Evolutionary conservation across 2,797 vertebrate species (phyloP).

Genomic region (Malurus leucopterus): DNA sequence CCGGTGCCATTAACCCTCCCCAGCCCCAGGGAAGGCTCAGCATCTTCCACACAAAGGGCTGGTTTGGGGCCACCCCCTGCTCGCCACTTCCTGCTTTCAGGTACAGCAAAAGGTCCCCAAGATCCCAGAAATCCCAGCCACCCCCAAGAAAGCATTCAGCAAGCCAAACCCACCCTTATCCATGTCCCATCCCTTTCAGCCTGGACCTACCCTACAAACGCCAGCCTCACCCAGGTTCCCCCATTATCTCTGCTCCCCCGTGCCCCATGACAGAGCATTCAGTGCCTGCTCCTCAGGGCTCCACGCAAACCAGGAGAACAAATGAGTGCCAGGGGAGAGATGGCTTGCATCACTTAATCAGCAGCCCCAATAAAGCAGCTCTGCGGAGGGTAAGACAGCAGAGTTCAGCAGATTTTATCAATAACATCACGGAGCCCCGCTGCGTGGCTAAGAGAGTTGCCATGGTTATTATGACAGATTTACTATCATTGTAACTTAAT

Average conservation of each 20-base stretch:
- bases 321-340: conserved; percentile 40
- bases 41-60: neutral
- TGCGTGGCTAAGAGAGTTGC: conserved; percentile 44
- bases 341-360: conserved; percentile 62
- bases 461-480: conserved; percentile 52
- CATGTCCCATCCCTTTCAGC: rapidly evolving
- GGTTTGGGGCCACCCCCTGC: neutral
- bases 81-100: neutral
- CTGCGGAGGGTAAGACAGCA: conserved; percentile 44
- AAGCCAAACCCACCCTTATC: neutral
- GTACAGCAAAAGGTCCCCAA: neutral
- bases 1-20: neutral
- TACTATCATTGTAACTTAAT: conserved; percentile 51
- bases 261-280: neutral
- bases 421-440: conserved; percentile 27
- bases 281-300: neutral
- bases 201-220: neutral
- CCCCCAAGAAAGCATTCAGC: neutral
- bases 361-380: conserved; percentile 44
- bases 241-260: neutral
- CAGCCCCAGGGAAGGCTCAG: neutral
- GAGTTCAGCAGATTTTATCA: conserved; percentile 62
- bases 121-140: neutral
- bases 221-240: rapidly evolving
- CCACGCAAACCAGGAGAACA: neutral